These are phyloP conservation scores for Jaculus jaculus DNA, from an alignment of 2,113 vertebrate genomes.

Conservation along the genomic window DNA sequence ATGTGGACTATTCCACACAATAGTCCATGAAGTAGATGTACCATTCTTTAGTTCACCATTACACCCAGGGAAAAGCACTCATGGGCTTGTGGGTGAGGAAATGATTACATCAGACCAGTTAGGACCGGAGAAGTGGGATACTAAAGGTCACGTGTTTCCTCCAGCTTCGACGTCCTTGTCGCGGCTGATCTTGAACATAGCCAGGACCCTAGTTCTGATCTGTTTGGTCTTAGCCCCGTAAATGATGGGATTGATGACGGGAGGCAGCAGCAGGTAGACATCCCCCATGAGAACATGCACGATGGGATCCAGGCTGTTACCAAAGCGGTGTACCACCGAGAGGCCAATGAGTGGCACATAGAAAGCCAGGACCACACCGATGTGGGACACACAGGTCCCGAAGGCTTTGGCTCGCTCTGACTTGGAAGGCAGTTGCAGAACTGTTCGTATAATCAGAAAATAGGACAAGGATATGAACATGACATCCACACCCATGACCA, in stretches of 20 bases:
- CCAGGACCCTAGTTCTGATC: slow-evolving; percentile 72
- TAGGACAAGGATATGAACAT: slow-evolving; percentile 76
- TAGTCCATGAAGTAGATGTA: not conserved
- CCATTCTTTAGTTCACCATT: not conserved
- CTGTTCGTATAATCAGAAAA: slow-evolving; percentile 74
- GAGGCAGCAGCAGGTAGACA: slow-evolving; percentile 78
- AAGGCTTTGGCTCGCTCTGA: slow-evolving; percentile 76
- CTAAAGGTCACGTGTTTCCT: slow-evolving; percentile 7
- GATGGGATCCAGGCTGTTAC: slow-evolving; percentile 70
- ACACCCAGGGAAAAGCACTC: not conserved
- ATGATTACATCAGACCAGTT: not conserved
- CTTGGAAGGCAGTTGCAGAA: slow-evolving; percentile 74
- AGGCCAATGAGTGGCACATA: slow-evolving; percentile 78
- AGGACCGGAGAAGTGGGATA: not conserved
- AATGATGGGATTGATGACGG: slow-evolving; percentile 80
- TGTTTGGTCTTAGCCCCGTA: slow-evolving; percentile 78
- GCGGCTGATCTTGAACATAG: slow-evolving; percentile 71
- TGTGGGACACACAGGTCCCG: slow-evolving; percentile 79
- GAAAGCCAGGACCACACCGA: slow-evolving; percentile 76
- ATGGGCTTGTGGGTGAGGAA: not conserved
- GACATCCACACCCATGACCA: slow-evolving; percentile 75
- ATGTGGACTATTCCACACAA: not conserved
- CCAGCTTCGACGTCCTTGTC: slow-evolving; percentile 58
- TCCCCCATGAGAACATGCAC: slow-evolving; percentile 76
- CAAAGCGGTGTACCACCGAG: slow-evolving; percentile 78